Conservation (phyloP, 2,113 vertebrate genomes). For the Hylia prasina region DNA sequence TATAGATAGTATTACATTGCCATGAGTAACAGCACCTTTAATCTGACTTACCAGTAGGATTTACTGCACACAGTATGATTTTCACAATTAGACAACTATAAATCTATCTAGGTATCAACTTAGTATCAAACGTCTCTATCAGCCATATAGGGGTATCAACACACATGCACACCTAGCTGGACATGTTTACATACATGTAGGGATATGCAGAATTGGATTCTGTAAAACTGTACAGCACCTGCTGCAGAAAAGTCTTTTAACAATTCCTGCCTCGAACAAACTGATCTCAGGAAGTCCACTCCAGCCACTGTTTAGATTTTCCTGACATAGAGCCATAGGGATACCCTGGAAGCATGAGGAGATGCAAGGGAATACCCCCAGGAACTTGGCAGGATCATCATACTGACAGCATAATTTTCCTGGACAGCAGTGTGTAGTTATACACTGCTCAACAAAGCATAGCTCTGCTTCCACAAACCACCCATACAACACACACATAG, state of each 20-base stretch:
- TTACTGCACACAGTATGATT: conserved; percentile 60
- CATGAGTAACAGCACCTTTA: conserved; percentile 81
- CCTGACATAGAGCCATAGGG: not conserved
- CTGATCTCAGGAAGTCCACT: not conserved
- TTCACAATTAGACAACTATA: conserved; percentile 46
- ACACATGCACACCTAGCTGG: not conserved
- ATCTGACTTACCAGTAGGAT: conserved; percentile 79
- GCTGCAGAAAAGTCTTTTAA: not conserved
- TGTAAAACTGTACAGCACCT: not conserved
- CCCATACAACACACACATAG: not conserved
- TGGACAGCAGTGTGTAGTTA: not conserved
- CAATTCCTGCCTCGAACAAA: not conserved
- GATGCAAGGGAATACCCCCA: not conserved
- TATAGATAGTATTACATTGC: conserved; percentile 79
- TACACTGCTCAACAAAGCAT: not conserved
- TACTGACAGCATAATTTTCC: not conserved
- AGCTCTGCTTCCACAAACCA: not conserved
- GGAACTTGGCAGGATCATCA: not conserved
- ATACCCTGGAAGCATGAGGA: not conserved
- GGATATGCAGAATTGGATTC: not conserved
- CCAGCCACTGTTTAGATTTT: not conserved
- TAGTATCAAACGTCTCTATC: not conserved
- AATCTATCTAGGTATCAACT: not conserved
- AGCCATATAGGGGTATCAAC: not conserved
- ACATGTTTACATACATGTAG: not conserved